Conservation (phyloP, 2,113 vertebrate species). For the Mohoua ochrocephala region DNA sequence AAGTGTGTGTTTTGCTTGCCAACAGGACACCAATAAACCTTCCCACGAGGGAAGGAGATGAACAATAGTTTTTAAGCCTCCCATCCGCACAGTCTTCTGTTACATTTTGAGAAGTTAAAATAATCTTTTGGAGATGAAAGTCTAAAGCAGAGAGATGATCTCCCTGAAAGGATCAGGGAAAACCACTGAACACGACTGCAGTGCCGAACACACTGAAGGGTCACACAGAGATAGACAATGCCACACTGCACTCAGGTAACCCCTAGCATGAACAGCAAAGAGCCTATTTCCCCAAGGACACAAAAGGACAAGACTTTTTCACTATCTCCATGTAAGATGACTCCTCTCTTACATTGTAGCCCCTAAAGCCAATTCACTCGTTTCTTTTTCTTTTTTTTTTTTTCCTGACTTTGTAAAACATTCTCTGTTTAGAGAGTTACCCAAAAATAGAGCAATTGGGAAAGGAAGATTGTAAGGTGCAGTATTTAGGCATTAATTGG, state of each 20-base stretch:
- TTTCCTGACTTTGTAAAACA: background rate
- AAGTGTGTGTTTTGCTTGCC: background rate
- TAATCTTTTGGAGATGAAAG: background rate
- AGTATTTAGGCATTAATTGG: background rate
- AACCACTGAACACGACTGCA: rapidly evolving
- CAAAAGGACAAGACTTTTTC: background rate
- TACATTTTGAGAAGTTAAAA: background rate
- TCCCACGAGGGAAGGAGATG: background rate
- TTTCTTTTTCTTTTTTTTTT: background rate
- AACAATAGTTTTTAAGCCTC: background rate
- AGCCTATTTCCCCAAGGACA: background rate
- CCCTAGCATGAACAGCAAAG: background rate
- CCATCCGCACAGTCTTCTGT: background rate
- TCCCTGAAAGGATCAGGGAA: background rate
- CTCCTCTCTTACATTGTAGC: background rate
- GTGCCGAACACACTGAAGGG: background rate
- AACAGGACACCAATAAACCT: background rate
- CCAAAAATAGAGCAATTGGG: background rate
- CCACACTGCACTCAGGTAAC: background rate
- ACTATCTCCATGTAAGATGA: background rate
- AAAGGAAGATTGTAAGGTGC: background rate
- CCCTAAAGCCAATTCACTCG: background rate
- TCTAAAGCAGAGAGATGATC: background rate
- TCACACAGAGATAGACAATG: background rate
- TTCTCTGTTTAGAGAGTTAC: background rate